A percentile compares a stretch with the other conserved stretches of the same genome.
These are phyloP conservation scores for Anhinga anhinga DNA, from an alignment of 2,113 vertebrate genomes.

Conservation along the genomic window DNA sequence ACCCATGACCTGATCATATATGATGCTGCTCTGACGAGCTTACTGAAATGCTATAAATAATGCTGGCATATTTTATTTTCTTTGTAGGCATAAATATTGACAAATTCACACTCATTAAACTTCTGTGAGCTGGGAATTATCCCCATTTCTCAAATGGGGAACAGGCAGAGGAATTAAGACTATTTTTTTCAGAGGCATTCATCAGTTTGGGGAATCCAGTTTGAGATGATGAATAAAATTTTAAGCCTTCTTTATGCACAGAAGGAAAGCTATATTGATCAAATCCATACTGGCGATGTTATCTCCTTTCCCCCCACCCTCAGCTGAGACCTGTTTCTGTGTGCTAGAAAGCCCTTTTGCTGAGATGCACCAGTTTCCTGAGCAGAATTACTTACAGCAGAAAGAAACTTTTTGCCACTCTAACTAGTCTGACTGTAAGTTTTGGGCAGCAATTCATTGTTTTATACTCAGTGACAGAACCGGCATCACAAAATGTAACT, in stretches of 20 bases:
- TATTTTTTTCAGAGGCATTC: neutral
- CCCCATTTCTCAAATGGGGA: neutral
- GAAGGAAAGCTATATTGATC: neutral
- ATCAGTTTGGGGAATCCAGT: neutral
- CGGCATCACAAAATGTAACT: neutral
- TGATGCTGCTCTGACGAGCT: constrained; percentile 24
- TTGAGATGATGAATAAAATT: neutral
- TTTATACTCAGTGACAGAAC: neutral
- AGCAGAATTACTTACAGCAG: neutral
- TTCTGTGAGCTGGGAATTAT: constrained; percentile 42
- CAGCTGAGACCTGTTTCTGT: neutral
- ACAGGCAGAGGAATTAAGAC: neutral
- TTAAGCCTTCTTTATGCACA: neutral
- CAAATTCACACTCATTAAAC: constrained; percentile 51
- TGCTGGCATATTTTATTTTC: constrained; percentile 56
- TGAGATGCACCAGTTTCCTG: neutral
- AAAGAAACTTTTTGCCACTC: neutral
- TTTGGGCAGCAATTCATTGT: neutral
- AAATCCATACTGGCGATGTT: neutral
- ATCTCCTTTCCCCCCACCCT: neutral
- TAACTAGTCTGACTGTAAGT: neutral
- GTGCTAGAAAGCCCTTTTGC: neutral
- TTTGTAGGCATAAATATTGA: constrained; percentile 61
- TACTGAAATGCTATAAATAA: constrained; percentile 40
- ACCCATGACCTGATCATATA: constrained; percentile 31